Conservation (phyloP, 2,797 vertebrate genomes). For the Melanotaenia parkinsoni region DNA sequence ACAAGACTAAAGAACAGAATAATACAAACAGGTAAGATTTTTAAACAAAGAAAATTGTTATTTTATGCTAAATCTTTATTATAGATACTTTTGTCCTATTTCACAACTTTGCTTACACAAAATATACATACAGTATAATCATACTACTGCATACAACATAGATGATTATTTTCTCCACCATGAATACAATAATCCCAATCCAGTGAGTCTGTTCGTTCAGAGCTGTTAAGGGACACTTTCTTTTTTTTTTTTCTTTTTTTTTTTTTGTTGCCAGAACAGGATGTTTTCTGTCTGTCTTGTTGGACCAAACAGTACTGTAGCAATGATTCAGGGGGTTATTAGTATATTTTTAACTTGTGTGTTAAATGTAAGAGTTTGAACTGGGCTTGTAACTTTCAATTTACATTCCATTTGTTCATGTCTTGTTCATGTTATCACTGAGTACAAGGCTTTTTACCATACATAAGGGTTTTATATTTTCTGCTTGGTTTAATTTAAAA, state of each 20-base stretch:
- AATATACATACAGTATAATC: background rate
- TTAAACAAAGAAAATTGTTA: background rate
- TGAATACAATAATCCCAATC: background rate
- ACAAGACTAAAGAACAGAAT: background rate
- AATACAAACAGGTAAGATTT: background rate
- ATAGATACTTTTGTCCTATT: background rate
- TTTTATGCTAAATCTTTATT: constrained; percentile 3
- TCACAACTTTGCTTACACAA: background rate
- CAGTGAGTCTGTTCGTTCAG: background rate
- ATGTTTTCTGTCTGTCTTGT: constrained; percentile 1
- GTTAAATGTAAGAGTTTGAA: background rate
- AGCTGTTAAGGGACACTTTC: background rate
- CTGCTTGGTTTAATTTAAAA: constrained; percentile 12
- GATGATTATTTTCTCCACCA: background rate
- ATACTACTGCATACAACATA: background rate
- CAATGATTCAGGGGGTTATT: background rate
- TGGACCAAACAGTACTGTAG: background rate
- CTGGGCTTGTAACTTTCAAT: constrained; percentile 4
- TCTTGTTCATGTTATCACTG: constrained; percentile 17
- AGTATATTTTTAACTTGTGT: background rate
- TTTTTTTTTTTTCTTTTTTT: background rate
- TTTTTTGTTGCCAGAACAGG: background rate
- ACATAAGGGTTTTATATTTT: constrained; percentile 33
- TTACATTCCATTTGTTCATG: constrained; percentile 9
- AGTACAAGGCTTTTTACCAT: constrained; percentile 2